Base-by-base conservation (phyloP, 1,140 invertebrate species). In the Ceratina calcarata region DNA sequence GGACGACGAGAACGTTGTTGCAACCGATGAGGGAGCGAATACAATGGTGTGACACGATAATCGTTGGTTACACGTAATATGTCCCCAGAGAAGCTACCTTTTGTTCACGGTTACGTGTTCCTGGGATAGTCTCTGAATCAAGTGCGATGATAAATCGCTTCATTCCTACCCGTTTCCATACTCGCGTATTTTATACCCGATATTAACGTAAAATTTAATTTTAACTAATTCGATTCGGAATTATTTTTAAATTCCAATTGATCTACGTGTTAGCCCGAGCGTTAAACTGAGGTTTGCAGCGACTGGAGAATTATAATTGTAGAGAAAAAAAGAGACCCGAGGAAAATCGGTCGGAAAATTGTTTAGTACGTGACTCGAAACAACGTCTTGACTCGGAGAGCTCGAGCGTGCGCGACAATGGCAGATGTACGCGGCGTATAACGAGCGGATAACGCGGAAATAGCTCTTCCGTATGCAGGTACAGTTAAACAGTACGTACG, bases 371-470 rank as follows among this genome's bases (percentile, higher is more conserved):
- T n/a, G 65, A 51, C 37, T 53, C 3, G 24, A 3, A 49, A 18
- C 12, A 22, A 13, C 53, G 68, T 70, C 78, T 73, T 74, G 60
- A 18, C 24, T 57, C 69, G 62, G 7, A 76, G 70, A 45, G 76
- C 66, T 66, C 55, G 55, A n/a, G 70, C 61, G 62, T 64, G 65
- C 75, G 67, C 57, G 76, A 88, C 87, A 86, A 87, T 85, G 65
- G 71, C 76, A 87, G 78, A 86, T 75, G 86, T 79, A 81, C 62
- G 67, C 76, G 60, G 78, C 78, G 77, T 85, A 85, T 88, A 81
- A 84, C 80, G 73, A 82, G 73, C 72, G 76, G 77, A 87, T 87
- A 85, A 91, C 83, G 84, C 88, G 90, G 90, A 91, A 91, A 85
- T 85, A 83, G 72, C 83, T 89, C 81, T 89, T 82, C 86, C 82